Evolutionary conservation across 1,140 invertebrate genomes (phyloP), one percentile per base, ranked within the genome.

Genomic region (Cotesia vestalis): DNA sequence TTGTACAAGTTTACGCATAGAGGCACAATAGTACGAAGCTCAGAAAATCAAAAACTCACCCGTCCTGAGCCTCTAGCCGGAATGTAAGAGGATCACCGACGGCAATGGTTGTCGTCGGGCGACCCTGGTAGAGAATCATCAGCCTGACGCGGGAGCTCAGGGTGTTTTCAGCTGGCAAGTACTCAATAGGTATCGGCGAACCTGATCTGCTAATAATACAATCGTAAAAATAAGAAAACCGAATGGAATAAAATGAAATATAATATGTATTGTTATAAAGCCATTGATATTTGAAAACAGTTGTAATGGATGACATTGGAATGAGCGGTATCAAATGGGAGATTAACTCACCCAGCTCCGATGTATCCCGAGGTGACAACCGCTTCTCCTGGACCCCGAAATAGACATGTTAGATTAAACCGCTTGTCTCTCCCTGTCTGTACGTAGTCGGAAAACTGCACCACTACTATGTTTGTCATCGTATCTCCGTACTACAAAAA

Each of bases 31-130:
- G 52, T 62, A 9, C 27, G 1, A 1, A 17, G 17, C 27, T 27
- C 63, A 3, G n/a, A 51, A 62, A 74, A 63, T 36, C 9, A 53
- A 64, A 66, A 59, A 38, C 61, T 72, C 78, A 86, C 75, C 95
- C 95, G 80, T 95, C 94, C 84, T 96, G 93, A 0, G 95, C 92
- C 88, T 96, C 95, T 36, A 97, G 83, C 69, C 94, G 89, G 87
- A 97, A 96, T 1, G 95, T 96, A 0, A 97, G 83, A 0, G 95
- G 95, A 88, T 97, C 95, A 9, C 95, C 95, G n/a, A 97, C 95
- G 3, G 95, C 95, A 55, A 97, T 96, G 0, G 95, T 96, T 0
- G 95, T 97, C 0, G 95, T 97, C 0, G 95, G 95, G 76, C 95
- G 87, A 14, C 94, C 95, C 85, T 96, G 93, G 81, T 96, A 97